Evolutionary conservation across 2,113 vertebrate species (phyloP), one percentile per base, ranked within the genome.

Genomic region (Scartelaos histophorus): DNA sequence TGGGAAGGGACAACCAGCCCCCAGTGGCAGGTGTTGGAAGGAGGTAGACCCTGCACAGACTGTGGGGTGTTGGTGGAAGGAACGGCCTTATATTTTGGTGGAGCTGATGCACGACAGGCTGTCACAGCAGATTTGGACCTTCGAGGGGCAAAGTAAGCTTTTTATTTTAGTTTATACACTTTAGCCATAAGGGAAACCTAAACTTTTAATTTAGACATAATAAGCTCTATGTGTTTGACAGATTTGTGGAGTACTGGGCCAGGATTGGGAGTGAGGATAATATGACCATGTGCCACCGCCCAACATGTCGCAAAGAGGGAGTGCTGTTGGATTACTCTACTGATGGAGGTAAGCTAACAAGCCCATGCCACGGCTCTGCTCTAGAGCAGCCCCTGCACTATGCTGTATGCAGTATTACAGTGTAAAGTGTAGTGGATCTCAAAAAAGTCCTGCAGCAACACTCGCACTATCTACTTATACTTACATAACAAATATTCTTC

Each of bases 171-270:
- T 24, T 43, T 58, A 0, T 24, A 21, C 16, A 64, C 29, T 4
- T 38, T 2, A 19, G 29, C 60, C 29, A 60, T 60, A 29, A 4
- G 13, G 15, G 25, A 34, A 61, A 16, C 34, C 45, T 46, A 38
- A 24, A 47, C 13, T 24, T 66, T 12, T 3, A 11, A 53, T 73
- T 25, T 69, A 47, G 57, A n/a, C 5, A 10, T 62, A 38, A 56
- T 38, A 2, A 72, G 7, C 15, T 66, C 56, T 1, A 54, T 70
- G 54, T 70, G 47, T 34, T 75, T 47, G 69, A 76, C 74, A 99
- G 98, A 86, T 99, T 98, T 94, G 95, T 99, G 66, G 96, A 99
- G 65, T 99, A 99, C 89, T 99, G 98, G 98, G 97, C 96, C 3
- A 95, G 95, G 85, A 99, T 99, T 61, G 97, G 97, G 66, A 99